A percentile compares a stretch with the other conserved stretches of the same genome.
These are phyloP conservation scores for Halcyon malimbica DNA, from an alignment of 2,113 vertebrate genomes.

Conservation along the genomic window DNA sequence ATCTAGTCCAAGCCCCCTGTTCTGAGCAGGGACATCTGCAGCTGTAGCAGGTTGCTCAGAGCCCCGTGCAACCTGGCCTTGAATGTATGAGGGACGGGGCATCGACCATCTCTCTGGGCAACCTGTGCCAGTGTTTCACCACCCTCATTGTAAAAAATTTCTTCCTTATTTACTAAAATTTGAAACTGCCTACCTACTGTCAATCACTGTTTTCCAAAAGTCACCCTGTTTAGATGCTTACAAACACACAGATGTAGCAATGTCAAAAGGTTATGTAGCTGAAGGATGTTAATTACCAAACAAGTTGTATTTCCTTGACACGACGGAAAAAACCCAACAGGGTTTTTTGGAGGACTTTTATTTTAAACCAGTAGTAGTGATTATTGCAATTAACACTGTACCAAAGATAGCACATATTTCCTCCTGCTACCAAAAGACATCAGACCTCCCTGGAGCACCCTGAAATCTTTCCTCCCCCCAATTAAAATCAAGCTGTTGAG, in stretches of 20 bases:
- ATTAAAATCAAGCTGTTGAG: conserved; percentile 64
- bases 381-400: conserved; percentile 40
- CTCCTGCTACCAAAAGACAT: conserved; percentile 22
- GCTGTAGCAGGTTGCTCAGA: neutral
- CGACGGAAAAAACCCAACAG: neutral
- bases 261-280: neutral
- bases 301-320: neutral
- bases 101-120: neutral
- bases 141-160: fast-evolving
- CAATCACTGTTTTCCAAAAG: neutral
- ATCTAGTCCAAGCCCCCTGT: neutral
- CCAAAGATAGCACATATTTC: conserved; percentile 49
- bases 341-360: neutral
- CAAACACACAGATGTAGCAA: neutral
- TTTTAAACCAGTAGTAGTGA: conserved; percentile 31
- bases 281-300: conserved; percentile 8
- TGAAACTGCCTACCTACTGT: neutral
- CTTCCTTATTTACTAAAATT: neutral
- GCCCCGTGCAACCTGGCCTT: neutral
- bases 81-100: neutral
- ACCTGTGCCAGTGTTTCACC: neutral
- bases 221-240: neutral
- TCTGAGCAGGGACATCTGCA: neutral
- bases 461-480: conserved; percentile 53
- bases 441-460: conserved; percentile 32